Evolutionary conservation across 2,113 vertebrate genomes (phyloP), one percentile per base, ranked within the genome.

Genomic region (Crotalus viridis): DNA sequence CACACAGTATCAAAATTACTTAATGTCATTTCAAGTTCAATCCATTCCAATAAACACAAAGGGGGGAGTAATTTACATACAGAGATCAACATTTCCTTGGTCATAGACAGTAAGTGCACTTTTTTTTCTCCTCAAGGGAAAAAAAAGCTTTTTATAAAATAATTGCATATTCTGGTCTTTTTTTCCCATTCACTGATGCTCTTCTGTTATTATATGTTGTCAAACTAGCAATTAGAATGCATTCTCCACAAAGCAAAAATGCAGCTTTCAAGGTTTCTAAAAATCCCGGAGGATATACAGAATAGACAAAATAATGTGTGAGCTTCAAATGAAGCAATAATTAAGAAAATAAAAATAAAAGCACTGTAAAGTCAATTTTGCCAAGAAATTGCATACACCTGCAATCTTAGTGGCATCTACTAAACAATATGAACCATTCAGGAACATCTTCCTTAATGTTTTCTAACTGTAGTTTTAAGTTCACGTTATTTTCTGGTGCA

Each of bases 21-120:
- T 97, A 96, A 97, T 96, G 94, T 96, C 97, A 97, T 96, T 97
- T 97, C 95, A 96, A 96, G 96, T 97, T 97, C 96, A 97, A 96
- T 95, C 93, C 93, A 91, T 96, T 96, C 93, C 93, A 95, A 81
- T 93, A 94, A 93, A 95, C 92, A 96, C 95, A 94, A 94, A 93
- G 95, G 43, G 94, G 87, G 57, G 92, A 88, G 57, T 97, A 97
- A 97, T 97, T 97, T 96, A 96, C 95, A 97, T 96, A 96, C 0
- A 81, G 90, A 95, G 93, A 95, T 94, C 95, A 97, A 94, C 94
- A 97, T 96, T 94, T 96, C 92, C 94, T 97, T 97, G 97, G 95
- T 96, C 94, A 90, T 96, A 97, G 96, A 97, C 97, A 95, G 96
- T 94, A 97, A 97, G 97, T 95, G 95, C 95, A 94, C 94, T 97